phyloP scores from a whole-genome alignment of 2,113 vertebrate genomes.

The Notothenia rossii region DNA sequence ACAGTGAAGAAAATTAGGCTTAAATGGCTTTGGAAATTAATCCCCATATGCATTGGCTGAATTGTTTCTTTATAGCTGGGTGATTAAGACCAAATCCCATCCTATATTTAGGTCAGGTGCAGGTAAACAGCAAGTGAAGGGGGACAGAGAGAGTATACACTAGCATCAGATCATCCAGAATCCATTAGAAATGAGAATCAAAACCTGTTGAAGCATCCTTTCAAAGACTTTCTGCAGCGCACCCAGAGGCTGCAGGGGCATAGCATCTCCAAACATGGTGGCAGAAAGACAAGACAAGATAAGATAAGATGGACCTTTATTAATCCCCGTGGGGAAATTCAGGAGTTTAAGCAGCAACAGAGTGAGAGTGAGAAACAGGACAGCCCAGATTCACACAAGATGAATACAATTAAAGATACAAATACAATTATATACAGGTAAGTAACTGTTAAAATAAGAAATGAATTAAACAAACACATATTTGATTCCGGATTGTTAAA shows the following conservation, averaged over 20 bases:
- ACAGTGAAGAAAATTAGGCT: constrained; percentile 41
- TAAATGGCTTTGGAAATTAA: constrained; percentile 51
- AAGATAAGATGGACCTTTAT: no score
- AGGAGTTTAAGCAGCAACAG: no score
- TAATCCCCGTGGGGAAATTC: no score
- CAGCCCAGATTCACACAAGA: no score
- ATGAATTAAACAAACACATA: no score
- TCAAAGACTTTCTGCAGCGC: no score
- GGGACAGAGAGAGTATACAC: not conserved
- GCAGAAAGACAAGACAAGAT: not conserved
- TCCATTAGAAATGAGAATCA: not conserved
- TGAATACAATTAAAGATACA: no score
- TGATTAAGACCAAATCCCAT: constrained; percentile 6
- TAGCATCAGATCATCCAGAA: not conserved
- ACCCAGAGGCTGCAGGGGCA: no score
- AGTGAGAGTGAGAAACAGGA: no score
- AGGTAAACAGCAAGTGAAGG: constrained; percentile 1
- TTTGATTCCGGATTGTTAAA: no score
- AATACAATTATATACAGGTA: no score
- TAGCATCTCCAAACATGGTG: not conserved
- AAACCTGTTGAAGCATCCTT: not conserved
- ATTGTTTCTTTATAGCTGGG: constrained; percentile 11
- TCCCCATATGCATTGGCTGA: constrained; percentile 13
- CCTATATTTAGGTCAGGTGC: constrained; percentile 27
- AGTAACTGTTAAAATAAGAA: no score